phyloP scores from a whole-genome alignment of 2,888 invertebrate genomes.

The Dorcus hopei region DNA sequence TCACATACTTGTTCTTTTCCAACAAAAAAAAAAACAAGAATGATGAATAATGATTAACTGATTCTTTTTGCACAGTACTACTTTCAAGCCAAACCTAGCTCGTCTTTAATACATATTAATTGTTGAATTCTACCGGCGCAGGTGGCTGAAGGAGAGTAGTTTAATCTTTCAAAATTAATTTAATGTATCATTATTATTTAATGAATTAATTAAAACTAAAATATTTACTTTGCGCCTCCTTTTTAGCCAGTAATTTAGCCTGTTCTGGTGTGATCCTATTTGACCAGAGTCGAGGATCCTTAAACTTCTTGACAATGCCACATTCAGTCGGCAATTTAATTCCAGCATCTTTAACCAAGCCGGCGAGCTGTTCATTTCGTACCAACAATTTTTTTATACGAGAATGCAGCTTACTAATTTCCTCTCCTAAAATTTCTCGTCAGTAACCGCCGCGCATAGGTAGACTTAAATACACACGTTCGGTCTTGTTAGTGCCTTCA shows the following conservation, averaged over 20 bases:
- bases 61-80: no score
- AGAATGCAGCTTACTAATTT: slow-evolving; percentile 43
- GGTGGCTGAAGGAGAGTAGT: no score
- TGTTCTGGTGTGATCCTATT: slow-evolving; percentile 40
- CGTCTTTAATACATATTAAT: no score
- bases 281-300: slow-evolving; percentile 34
- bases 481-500: slow-evolving; percentile 24
- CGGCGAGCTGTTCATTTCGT: slow-evolving; percentile 45
- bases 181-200: not conserved
- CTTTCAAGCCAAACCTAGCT: no score
- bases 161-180: not conserved
- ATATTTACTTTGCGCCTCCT: slow-evolving; percentile 41
- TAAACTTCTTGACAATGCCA: slow-evolving; percentile 36
- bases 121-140: no score
- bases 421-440: slow-evolving; percentile 33
- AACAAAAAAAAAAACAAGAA: no score
- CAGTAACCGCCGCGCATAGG: not conserved
- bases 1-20: no score
- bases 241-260: slow-evolving; percentile 37
- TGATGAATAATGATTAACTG: no score
- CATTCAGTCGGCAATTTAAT: slow-evolving; percentile 44
- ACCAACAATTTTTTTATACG: slow-evolving; percentile 43
- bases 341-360: slow-evolving; percentile 45
- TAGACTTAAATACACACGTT: slow-evolving; percentile 23
- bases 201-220: not conserved